A percentile compares a stretch with the other conserved stretches of the same genome.
Evolutionary conservation across 2,113 vertebrate genomes (phyloP).

Genomic region (Rhinogobius similis): DNA sequence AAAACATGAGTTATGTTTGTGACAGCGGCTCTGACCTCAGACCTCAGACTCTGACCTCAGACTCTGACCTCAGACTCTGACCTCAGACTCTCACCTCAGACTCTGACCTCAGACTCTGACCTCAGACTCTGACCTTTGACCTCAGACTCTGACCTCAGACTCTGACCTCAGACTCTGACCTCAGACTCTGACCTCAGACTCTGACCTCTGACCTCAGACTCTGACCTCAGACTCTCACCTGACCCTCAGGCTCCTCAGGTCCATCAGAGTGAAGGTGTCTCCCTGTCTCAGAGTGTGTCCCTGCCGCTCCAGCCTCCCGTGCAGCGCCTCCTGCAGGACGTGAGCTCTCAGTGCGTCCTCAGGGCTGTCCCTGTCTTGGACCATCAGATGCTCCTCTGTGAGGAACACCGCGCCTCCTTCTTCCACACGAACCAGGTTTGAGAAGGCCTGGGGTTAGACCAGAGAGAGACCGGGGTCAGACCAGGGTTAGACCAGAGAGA

Average conservation of each 20-base stretch:
- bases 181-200: too few species aligned
- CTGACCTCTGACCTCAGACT: conserved; percentile 47
- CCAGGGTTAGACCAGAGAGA: too few species aligned
- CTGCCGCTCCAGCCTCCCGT: conserved; percentile 61
- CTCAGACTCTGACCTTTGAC: too few species aligned
- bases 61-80: too few species aligned
- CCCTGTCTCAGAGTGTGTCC: conserved; percentile 56
- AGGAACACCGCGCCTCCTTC: conserved; percentile 66
- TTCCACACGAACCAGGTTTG: conserved; percentile 75
- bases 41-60: too few species aligned
- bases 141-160: too few species aligned
- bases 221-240: conserved; percentile 29
- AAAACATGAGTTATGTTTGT: too few species aligned
- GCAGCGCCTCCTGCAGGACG: conserved; percentile 49
- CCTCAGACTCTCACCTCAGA: too few species aligned
- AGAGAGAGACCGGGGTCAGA: not conserved
- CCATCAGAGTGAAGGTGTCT: conserved; percentile 63
- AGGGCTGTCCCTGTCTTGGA: conserved; percentile 73
- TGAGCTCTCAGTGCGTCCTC: conserved; percentile 65
- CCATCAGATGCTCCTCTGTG: conserved; percentile 74
- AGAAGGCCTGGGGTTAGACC: conserved; percentile 71
- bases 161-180: too few species aligned
- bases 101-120: too few species aligned
- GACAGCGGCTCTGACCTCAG: too few species aligned
- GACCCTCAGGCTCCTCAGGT: conserved; percentile 63